Base-by-base conservation (phyloP, 2,888 invertebrate genomes). In the Caenorhabditis wallacei region DNA sequence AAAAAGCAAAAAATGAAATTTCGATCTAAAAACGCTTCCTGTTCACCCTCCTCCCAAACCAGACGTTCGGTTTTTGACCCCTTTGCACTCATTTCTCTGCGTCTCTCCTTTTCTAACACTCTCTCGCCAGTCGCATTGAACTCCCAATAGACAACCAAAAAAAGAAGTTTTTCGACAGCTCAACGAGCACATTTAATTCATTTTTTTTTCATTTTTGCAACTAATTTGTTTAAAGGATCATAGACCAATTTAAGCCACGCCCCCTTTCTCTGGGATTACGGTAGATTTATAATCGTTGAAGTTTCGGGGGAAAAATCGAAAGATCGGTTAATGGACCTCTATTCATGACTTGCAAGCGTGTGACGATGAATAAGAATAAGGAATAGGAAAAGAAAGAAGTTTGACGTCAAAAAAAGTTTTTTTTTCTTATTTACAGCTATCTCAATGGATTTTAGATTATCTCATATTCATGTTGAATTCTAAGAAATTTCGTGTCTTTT, bases 41-140 rank as follows among this genome's bases (percentile, higher is more conserved):
- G 35, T 30, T 18, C n/a, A n/a, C 66, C 26, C 30, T 43, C 24
- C 24, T 54, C 24, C 43, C 16, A 8, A 16, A 30, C 20, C 26
- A n/a, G n/a, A 51, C 54, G 54, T 54, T 56, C 69, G 71, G 54
- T 63, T 72, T 26, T 72, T 72, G 63, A 72, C 61, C 72, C 61
- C 61, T 24, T 54, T 61, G 30, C 53, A 61, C 68, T 61, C 40
- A 2, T 46, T 24, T 43, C 43, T 61, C 61, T 43, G 7, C 24
- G n/a, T 26, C 61, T 61, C 43, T 61, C 61, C 0, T 10, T 43
- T n/a, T 24, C 61, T 16, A 43, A 26, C 43, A 43, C 61, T 43
- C 43, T 43, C n/a, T 2, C 7, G 22, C 61, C 24, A 48, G 1
- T 18, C 20, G 4, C 48, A 48, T 20, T 16, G 20, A 48, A 30